Evolutionary conservation across 2,888 invertebrate species (phyloP).

Genomic region (Drosophila rellima): DNA sequence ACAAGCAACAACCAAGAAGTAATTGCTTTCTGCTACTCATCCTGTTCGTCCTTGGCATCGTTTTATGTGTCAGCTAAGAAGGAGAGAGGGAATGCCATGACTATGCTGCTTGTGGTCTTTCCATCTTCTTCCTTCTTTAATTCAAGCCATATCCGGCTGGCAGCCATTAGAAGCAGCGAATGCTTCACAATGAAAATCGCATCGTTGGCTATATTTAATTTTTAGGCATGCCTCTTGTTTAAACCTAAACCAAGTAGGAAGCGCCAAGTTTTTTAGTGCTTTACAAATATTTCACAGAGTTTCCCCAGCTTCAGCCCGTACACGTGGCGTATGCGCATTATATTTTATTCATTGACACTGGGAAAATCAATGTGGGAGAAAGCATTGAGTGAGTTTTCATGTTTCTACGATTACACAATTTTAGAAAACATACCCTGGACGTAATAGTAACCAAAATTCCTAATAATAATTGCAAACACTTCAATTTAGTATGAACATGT

Average conservation of each 20-base stretch:
- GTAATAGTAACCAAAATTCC: slow-evolving; percentile 32
- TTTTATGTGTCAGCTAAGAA: slow-evolving; percentile 26
- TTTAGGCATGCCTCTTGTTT: slow-evolving; percentile 47
- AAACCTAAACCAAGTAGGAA: slow-evolving; percentile 14
- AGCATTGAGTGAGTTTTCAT: slow-evolving; percentile 45
- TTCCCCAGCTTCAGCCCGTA: background rate
- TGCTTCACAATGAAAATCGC: slow-evolving; percentile 48
- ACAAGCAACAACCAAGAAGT: slow-evolving; percentile 71
- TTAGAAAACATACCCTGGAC: slow-evolving; percentile 20
- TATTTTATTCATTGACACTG: slow-evolving; percentile 49
- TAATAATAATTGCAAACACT: slow-evolving; percentile 55
- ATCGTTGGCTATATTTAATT: slow-evolving; percentile 62
- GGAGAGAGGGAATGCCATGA: slow-evolving; percentile 38
- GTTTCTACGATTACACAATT: slow-evolving; percentile 33
- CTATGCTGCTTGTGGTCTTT: slow-evolving; percentile 63
- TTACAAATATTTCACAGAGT: slow-evolving; percentile 56
- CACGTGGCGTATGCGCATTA: slow-evolving; percentile 52
- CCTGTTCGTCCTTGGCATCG: slow-evolving; percentile 53
- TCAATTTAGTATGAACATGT: slow-evolving; percentile 35
- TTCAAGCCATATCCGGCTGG: slow-evolving; percentile 33
- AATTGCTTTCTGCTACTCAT: slow-evolving; percentile 79
- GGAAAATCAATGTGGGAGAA: slow-evolving; percentile 35
- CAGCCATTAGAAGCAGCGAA: slow-evolving; percentile 45
- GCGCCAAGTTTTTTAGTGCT: slow-evolving; percentile 41
- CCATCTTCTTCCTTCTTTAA: background rate